Evolutionary conservation across 2,888 invertebrate species (phyloP), one percentile per base, ranked within the genome.

Genomic region (Volucella inanis): DNA sequence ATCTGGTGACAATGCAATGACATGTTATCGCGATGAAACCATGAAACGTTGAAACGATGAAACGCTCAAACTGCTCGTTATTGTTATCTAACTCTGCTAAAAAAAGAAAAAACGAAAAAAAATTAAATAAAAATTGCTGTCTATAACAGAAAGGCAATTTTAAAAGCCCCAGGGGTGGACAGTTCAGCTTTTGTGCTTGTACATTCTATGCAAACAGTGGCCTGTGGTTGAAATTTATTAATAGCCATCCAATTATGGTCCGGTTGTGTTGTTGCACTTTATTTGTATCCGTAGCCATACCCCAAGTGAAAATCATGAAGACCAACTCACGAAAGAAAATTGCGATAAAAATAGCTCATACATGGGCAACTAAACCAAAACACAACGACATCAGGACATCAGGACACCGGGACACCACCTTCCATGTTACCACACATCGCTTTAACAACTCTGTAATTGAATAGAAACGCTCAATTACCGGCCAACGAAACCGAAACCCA

Each of bases 381-480:
- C n/a, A 12, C 14, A 45, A 45, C n/a, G 45, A 14, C 12, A 14
- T 4, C 31, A 11, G 14, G 12, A 14, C 61, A 39, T 3, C 6
- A 18, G 15, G 39, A 55, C 49, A n/a, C 15, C 12, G 38, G 47
- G 57, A 71, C 31, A 43, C 62, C 57, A 3, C 57, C 31, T 31
- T 31, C 6, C 31, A 31, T 31, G 31, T 31, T 31, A 1, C 31
- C 31, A 31, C 65, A 67, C 57, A 70, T 47, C 38, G 38, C 41
- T 55, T 18, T 43, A 76, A 68, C 55, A 61, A 55, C 38, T 72
- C 64, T 11, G 68, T 81, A 81, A 85, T 81, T 81, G 81, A 85
- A 85, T 81, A 65, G 72, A 85, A 85, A 54, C 85, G 50, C 77
- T 81, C 85, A 81, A 85, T 85, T 85, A 85, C 81, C 39, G 49